Conservation (phyloP, 2,888 invertebrate species). For the Imbricaverruca yamaguchii region DNA sequence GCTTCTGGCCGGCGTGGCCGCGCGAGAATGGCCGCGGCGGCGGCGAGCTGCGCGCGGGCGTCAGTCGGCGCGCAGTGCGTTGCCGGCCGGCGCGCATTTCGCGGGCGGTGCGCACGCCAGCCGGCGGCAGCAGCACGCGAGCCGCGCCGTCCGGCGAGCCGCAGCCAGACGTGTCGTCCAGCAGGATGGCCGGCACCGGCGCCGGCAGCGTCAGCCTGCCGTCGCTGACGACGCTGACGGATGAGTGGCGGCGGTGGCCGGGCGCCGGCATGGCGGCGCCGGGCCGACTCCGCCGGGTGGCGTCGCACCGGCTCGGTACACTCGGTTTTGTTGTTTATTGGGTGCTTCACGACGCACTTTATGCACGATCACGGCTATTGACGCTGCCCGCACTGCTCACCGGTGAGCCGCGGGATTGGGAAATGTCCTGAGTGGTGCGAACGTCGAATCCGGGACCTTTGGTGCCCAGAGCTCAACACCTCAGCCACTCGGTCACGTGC, state of each 20-base stretch:
- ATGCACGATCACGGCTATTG: no score
- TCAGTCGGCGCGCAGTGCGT: not conserved
- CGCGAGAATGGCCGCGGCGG: slow-evolving; percentile 1
- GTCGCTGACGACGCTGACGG: slow-evolving; percentile 16
- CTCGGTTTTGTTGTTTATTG: no score
- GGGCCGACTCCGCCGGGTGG: not conserved
- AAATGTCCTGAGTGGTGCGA: no score
- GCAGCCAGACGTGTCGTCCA: not conserved
- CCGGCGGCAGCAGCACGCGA: not conserved
- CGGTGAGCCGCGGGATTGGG: no score
- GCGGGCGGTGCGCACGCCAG: not conserved
- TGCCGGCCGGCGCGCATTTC: not conserved
- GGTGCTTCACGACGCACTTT: no score
- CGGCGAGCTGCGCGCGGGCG: not conserved
- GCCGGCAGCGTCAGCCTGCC: not conserved
- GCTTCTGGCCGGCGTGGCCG: not conserved
- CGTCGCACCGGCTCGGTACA: not conserved
- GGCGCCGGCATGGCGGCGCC: not conserved
- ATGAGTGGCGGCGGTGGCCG: not conserved
- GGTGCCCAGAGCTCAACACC: no score
- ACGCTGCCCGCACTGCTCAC: no score
- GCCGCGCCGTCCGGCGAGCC: not conserved
- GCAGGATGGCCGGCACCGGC: not conserved
- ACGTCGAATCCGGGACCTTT: no score
- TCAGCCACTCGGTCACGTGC: no score